Base-by-base conservation (phyloP, 2,797 vertebrate species). In the Galago senegalensis region DNA sequence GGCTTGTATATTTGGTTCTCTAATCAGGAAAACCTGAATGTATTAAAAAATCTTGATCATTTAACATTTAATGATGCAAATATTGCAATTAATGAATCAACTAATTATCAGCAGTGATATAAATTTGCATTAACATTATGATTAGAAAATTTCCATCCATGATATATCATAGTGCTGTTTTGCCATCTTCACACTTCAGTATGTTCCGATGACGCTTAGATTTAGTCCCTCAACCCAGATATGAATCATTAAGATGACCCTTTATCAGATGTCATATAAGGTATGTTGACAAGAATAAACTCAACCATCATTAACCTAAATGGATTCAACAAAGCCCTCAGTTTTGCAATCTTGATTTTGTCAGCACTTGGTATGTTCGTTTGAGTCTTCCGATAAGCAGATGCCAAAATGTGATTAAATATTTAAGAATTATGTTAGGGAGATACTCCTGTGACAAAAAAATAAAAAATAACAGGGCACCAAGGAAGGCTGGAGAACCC, bases 1-100 rank as follows among this genome's bases (percentile, higher is more conserved):
- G 7, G 18, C 37, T 56, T 53, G 17, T 91, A 65, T 90, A 65
- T 60, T 90, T 53, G 25, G 1, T 63, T 87, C 3, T 81, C 69
- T 88, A 89, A 63, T 56, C 91, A 85, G 67, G 53, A 81, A 84
- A 96, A n/a, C 11, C 14, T 56, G 14, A 49, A 10, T 73, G 86
- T 80, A 34, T 95, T 79, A 75, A 88, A 81, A 80, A 94, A 34
- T 43, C 2, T 31, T 43, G 5, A 16, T 82, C 23, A 65, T 23
- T 89, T 91, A 88, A 56, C 20, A 65, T 75, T 89, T 86, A 89
- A 89, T 82, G 25, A 75, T 85, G 69, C 31, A 94, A 93, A 43
- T 83, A 12, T 18, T 73, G 0, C 9, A 79, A 43, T 7, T 96
- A 89, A 65, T 37, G 87, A 61, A 31, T 89, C 40, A 76, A 13